Conservation (phyloP, 2,888 invertebrate genomes). For the Pseudococcus longispinus region DNA sequence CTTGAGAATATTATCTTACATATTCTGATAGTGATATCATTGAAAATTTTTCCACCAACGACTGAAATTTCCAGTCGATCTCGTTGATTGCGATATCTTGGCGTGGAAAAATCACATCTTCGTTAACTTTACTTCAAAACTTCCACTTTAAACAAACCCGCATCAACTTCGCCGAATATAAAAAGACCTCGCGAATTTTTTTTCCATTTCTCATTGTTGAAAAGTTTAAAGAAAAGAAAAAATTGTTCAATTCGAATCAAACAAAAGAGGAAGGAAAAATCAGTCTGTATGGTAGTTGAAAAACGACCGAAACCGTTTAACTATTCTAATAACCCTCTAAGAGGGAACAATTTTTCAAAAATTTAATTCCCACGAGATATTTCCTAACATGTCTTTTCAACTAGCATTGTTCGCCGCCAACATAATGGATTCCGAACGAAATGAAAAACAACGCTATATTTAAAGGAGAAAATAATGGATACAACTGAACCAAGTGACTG, state of each 20-base stretch:
- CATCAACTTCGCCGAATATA: too few species aligned
- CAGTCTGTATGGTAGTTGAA: not conserved
- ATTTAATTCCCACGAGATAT: constrained; percentile 30
- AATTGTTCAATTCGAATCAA: not conserved
- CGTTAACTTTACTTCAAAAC: not conserved
- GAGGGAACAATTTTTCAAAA: constrained; percentile 29
- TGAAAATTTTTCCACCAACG: too few species aligned
- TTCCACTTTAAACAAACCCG: too few species aligned
- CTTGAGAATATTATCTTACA: too few species aligned
- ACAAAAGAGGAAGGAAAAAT: not conserved
- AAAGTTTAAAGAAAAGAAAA: not conserved
- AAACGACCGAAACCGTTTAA: constrained; percentile 2
- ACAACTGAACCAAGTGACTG: constrained; percentile 19
- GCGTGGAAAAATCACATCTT: not conserved
- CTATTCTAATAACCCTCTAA: constrained; percentile 24
- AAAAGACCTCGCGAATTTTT: not conserved
- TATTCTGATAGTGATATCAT: too few species aligned
- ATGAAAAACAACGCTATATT: constrained; percentile 44
- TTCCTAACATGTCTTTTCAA: not conserved
- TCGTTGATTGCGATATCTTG: not conserved
- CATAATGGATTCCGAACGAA: constrained; percentile 26
- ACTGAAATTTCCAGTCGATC: not conserved
- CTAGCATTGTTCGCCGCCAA: not conserved
- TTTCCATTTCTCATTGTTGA: not conserved
- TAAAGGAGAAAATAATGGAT: constrained; percentile 41